Conservation (phyloP, 2,113 vertebrate genomes). For the Prunella himalayana region DNA sequence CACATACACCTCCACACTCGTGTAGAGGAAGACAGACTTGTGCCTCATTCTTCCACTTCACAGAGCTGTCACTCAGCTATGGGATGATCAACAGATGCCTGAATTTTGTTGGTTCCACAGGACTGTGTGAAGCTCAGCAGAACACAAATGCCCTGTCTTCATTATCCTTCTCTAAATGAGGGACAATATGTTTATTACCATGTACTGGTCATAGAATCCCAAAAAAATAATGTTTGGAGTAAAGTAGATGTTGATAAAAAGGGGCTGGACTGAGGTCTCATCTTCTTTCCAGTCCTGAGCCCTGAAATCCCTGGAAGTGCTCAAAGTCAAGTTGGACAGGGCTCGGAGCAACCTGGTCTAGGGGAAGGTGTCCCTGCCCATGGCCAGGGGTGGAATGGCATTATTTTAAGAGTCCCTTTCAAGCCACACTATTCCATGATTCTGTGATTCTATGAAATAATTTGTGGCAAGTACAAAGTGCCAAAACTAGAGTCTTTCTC, state of each 20-base stretch:
- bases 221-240: not conserved
- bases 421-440: not conserved
- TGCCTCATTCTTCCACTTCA: not conserved
- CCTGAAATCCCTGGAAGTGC: not conserved
- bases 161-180: not conserved
- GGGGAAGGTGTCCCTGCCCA: not conserved
- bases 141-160: not conserved
- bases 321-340: not conserved
- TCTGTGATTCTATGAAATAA: not conserved
- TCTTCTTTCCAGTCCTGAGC: not conserved
- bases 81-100: not conserved
- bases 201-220: not conserved
- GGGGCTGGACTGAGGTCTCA: not conserved
- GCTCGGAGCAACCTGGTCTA: not conserved
- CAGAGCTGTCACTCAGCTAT: not conserved
- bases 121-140: not conserved
- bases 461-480: not conserved
- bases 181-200: not conserved
- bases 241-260: not conserved
- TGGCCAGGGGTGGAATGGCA: not conserved
- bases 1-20: not conserved
- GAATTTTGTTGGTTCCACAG: not conserved
- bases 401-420: not conserved
- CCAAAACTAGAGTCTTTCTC: not conserved
- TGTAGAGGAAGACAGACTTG: not conserved